Base-by-base conservation (phyloP, 2,113 vertebrate species). In the Oncorhynchus clarkii region DNA sequence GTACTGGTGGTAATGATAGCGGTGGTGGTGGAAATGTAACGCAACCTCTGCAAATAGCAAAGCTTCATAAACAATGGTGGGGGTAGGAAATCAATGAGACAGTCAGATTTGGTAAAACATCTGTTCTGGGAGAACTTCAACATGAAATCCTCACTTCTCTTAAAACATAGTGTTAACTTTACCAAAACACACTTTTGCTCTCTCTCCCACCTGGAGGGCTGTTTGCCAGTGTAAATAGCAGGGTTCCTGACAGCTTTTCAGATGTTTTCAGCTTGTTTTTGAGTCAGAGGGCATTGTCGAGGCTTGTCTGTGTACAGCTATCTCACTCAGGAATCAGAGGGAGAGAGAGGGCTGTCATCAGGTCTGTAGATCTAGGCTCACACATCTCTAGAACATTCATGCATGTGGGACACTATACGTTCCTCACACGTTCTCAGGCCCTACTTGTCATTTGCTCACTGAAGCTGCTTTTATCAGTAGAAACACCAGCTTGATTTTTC, bases 161-260 rank as follows among this genome's bases (percentile, higher is more conserved):
- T 70, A 27, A 24, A 71, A 65, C 67, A 45, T 9, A 45, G 39
- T 12, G 71, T 78, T 51, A 69, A 76, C 65, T 34, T 16, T 70
- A 76, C 78, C 51, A 84, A 74, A 81, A 74, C 67, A 3, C 72
- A 22, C 51, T 67, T 77, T 77, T 76, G 71, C 79, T 76, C 75
- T 29, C 74, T 80, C 64, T 45, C 39, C 75, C 82, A 85, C 83
- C 83, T 70, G 78, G 81, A 22, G n/a, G 82, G 84, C 16, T 76
- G 86, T 89, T 73, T 84, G 85, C 71, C 82, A 34, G 59, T 80
- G 74, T 87, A 80, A 86, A 88, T 88, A 84, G 78, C 88, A 80
- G 89, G 81, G 77, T 77, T 83, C 75, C 79, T 91, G 88, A 84
- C 91, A 90, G 80, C 65, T 81, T 86, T 91, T 88, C 88, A 91